phyloP scores from a whole-genome alignment of 2,888 invertebrate genomes.

The Aphidoletes aphidimyza region DNA sequence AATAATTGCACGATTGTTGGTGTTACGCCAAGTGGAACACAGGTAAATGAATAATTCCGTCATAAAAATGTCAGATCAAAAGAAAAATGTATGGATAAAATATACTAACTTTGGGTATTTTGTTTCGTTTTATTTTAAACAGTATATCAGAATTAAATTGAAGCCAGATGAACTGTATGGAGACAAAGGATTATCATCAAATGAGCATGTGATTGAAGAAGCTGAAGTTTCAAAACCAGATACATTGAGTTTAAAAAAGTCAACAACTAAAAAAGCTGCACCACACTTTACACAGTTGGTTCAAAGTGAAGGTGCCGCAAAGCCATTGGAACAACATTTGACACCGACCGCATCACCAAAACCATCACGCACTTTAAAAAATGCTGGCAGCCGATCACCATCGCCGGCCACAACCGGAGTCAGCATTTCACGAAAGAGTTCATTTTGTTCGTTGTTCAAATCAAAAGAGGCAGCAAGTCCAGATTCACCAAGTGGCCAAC shows the following conservation, averaged over 20 bases:
- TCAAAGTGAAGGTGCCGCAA: slow-evolving; percentile 60
- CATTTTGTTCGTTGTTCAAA: slow-evolving; percentile 83
- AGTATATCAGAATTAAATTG: slow-evolving; percentile 75
- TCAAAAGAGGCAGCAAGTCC: slow-evolving; percentile 76
- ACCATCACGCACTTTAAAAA: slow-evolving; percentile 62
- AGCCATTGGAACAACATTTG: slow-evolving; percentile 55
- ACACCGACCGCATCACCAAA: slow-evolving; percentile 68
- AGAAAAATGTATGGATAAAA: too few species aligned
- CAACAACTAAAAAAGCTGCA: slow-evolving; percentile 63
- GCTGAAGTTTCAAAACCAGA: slow-evolving; percentile 69
- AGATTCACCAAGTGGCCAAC: slow-evolving; percentile 69
- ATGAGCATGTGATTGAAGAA: slow-evolving; percentile 63
- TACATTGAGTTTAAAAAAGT: slow-evolving; percentile 69
- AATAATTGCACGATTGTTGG: slow-evolving; percentile 62
- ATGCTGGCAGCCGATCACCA: slow-evolving; percentile 68
- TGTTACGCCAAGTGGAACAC: slow-evolving; percentile 63
- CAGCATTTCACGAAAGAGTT: slow-evolving; percentile 79
- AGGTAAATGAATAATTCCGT: slow-evolving; percentile 59
- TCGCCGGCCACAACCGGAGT: slow-evolving; percentile 77
- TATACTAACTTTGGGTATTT: too few species aligned
- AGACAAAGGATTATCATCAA: slow-evolving; percentile 68
- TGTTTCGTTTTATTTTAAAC: slow-evolving; percentile 58
- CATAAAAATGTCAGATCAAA: too few species aligned
- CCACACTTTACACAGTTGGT: slow-evolving; percentile 66
- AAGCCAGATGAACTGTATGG: slow-evolving; percentile 81